Evolutionary conservation across 2,113 vertebrate genomes (phyloP), one percentile per base, ranked within the genome.

Genomic region (Hirundichthys speculiger): DNA sequence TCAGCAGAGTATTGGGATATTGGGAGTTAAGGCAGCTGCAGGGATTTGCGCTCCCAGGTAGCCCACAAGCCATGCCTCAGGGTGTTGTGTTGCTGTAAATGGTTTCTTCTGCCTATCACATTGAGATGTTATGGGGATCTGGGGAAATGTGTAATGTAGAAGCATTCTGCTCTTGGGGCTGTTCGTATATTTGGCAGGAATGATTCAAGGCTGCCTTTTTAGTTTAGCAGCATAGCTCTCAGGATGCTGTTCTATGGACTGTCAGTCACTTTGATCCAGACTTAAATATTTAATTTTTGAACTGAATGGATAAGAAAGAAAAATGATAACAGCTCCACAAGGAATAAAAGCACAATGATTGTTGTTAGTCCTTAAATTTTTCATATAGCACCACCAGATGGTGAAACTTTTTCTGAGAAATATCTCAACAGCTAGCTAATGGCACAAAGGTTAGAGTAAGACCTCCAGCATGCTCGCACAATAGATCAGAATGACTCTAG

Each of bases 1-100:
- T 15, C 43, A 38, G n/a, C 30, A 49, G 7, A 57, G 45, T 51
- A 16, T 45, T 16, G 16, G 24, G 13, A 40, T 52, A 19, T 0
- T 30, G 18, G 27, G 30, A 10, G 43, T 54, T 68, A 39, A 18
- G 34, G 60, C 20, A 65, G 47, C 48, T 7, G 7, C 11, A 6
- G 25, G 52, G 62, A 69, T 43, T 63, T 75, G 57, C 51, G 53
- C 40, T 27, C 54, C 39, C 49, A 64, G 69, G 34, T 24, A 55
- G 47, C 49, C 38, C 15, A 30, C 11, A 6, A 64, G 65, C 34
- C 12, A 21, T 57, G 60, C 73, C 62, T 75, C 58, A 38, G 59
- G 40, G 19, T 41, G 27, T 13, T 72, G 42, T 65, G 41, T 59
- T 45, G 55, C 30, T 70, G 49, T 57, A 56, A 61, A 63, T 51